Evolutionary conservation across 2,888 invertebrate species (phyloP).

Genomic region (Mimas tiliae): DNA sequence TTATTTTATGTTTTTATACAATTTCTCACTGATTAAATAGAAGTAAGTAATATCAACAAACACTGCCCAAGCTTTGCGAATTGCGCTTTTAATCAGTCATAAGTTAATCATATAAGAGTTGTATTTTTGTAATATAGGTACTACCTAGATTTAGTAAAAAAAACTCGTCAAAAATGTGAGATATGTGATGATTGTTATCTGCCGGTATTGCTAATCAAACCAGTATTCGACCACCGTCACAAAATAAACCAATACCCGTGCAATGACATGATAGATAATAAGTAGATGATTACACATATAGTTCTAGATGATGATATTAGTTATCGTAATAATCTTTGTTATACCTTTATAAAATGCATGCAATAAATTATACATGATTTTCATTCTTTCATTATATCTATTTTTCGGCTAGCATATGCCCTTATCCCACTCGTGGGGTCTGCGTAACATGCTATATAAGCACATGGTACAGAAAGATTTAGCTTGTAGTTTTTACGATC

Average conservation of each 20-base stretch:
- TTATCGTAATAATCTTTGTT: conserved; percentile 35
- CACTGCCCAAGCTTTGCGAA: conserved; percentile 16
- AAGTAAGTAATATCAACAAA: not conserved
- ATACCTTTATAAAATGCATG: conserved; percentile 41
- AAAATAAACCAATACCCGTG: not conserved
- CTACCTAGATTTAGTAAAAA: not conserved
- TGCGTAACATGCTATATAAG: no score
- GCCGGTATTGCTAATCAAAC: conserved; percentile 1
- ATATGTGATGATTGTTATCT: conserved; percentile 16
- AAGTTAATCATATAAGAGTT: conserved; percentile 3
- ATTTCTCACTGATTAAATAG: not conserved
- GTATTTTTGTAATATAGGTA: conserved; percentile 14
- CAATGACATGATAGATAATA: not conserved
- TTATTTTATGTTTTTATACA: not conserved
- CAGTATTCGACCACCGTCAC: conserved; percentile 6
- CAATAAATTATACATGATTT: conserved; percentile 32
- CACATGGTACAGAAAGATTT: no score
- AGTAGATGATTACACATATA: conserved; percentile 8
- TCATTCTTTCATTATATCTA: not conserved
- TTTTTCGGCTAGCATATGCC: no score
- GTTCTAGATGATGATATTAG: conserved; percentile 4
- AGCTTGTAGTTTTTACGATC: no score
- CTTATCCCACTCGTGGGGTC: no score
- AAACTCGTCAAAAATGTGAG: conserved; percentile 18
- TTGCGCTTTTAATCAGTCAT: not conserved